Conservation (phyloP, 1,140 invertebrate genomes). For the Nebria ingens region DNA sequence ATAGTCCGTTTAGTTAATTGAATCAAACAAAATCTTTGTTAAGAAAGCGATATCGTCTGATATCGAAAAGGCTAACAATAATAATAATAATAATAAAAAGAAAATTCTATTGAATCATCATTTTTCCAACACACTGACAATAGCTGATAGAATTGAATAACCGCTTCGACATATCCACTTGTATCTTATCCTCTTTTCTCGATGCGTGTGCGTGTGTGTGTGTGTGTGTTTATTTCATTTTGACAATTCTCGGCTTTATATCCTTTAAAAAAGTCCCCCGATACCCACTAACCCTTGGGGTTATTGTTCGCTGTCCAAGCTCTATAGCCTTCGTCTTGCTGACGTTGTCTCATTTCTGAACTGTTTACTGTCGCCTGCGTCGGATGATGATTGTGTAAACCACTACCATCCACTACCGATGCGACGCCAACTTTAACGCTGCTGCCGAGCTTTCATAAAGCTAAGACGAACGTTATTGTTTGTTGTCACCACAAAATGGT, state of each 20-base stretch:
- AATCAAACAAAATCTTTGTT: not conserved
- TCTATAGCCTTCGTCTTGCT: not conserved
- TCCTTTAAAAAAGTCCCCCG: conserved; percentile 4
- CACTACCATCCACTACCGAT: too few species aligned
- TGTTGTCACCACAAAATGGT: too few species aligned
- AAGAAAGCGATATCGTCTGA: too few species aligned
- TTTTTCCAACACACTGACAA: not conserved
- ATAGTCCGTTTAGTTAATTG: too few species aligned
- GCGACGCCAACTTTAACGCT: too few species aligned
- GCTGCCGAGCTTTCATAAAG: too few species aligned
- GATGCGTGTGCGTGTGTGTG: too few species aligned
- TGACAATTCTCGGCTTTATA: conserved; percentile 5
- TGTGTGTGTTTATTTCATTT: conserved; percentile 8
- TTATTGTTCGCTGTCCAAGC: conserved; percentile 1
- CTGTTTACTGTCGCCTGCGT: too few species aligned
- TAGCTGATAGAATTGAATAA: conserved; percentile 1
- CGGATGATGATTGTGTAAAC: too few species aligned
- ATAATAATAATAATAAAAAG: not conserved
- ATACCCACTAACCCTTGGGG: not conserved
- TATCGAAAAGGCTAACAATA: not conserved
- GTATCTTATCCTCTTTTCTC: not conserved
- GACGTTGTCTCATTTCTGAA: not conserved
- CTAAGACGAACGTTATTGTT: too few species aligned
- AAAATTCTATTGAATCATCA: not conserved
- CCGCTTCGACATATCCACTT: not conserved